These are phyloP conservation scores for Serinus canaria DNA, from an alignment of 2,113 vertebrate species.

Conservation along the genomic window DNA sequence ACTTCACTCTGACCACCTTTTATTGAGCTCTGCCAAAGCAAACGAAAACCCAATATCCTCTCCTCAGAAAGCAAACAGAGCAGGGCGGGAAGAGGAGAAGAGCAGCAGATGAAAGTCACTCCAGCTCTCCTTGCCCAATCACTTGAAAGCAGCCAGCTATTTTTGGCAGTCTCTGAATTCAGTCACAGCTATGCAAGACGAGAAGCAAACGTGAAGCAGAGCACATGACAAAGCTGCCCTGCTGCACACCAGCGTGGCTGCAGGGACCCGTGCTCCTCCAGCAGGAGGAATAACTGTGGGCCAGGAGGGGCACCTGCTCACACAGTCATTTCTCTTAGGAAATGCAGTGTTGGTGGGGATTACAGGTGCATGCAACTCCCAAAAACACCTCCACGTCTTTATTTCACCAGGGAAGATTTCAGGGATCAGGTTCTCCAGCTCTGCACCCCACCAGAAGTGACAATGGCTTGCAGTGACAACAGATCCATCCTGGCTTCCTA, in stretches of 20 bases:
- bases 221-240: constrained; percentile 16
- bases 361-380: neutral
- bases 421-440: neutral
- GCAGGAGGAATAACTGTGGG: fast-evolving
- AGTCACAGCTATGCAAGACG: neutral
- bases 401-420: neutral
- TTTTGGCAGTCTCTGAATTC: constrained; percentile 35
- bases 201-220: neutral
- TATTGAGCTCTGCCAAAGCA: neutral
- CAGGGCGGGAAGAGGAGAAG: neutral
- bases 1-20: neutral
- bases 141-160: constrained; percentile 17
- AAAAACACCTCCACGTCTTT: neutral
- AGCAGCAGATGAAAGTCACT: neutral
- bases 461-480: neutral
- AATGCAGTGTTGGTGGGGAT: neutral
- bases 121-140: neutral
- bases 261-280: neutral
- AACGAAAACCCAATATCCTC: neutral
- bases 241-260: neutral
- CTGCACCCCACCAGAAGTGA: neutral
- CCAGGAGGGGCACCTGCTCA: neutral
- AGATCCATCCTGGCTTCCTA: neutral
- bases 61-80: neutral
- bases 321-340: neutral